Evolutionary conservation across 2,797 vertebrate species (phyloP).

Genomic region (Chaunax sp.): DNA sequence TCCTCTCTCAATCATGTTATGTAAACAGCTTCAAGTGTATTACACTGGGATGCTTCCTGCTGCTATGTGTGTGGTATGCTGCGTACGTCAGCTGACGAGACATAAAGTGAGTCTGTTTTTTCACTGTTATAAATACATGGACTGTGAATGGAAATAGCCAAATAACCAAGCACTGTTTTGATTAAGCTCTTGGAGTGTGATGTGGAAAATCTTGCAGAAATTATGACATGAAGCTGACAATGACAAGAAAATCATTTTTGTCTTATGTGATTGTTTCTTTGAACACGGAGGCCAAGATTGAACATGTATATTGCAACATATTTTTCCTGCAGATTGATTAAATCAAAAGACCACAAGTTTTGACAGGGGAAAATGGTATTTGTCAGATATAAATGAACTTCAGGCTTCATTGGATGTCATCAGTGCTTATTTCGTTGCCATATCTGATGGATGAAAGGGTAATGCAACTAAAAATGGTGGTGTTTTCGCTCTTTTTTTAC

Average conservation of each 20-base stretch:
- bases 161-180: slow-evolving; percentile 76
- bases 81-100: slow-evolving; percentile 79
- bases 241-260: slow-evolving; percentile 69
- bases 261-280: slow-evolving; percentile 47
- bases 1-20: slow-evolving; percentile 66
- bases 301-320: slow-evolving; percentile 43
- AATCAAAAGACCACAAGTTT: slow-evolving; percentile 52
- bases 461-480: slow-evolving; percentile 13
- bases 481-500: too few relatives aligned
- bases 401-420: slow-evolving; percentile 48
- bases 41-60: slow-evolving; percentile 75
- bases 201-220: slow-evolving; percentile 61
- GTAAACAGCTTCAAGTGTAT: slow-evolving; percentile 80
- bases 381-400: slow-evolving; percentile 46
- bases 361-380: slow-evolving; percentile 41
- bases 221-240: slow-evolving; percentile 64
- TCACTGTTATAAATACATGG: slow-evolving; percentile 74
- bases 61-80: slow-evolving; percentile 78
- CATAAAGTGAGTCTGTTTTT: slow-evolving; percentile 74
- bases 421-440: slow-evolving; percentile 48
- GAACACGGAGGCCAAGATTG: slow-evolving; percentile 31
- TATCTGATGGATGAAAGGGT: slow-evolving; percentile 38
- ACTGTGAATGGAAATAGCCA: slow-evolving; percentile 67
- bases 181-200: slow-evolving; percentile 65
- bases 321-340: slow-evolving; percentile 52